Evolutionary conservation across 1,140 invertebrate species (phyloP).

Genomic region (Mylabris phalerata): DNA sequence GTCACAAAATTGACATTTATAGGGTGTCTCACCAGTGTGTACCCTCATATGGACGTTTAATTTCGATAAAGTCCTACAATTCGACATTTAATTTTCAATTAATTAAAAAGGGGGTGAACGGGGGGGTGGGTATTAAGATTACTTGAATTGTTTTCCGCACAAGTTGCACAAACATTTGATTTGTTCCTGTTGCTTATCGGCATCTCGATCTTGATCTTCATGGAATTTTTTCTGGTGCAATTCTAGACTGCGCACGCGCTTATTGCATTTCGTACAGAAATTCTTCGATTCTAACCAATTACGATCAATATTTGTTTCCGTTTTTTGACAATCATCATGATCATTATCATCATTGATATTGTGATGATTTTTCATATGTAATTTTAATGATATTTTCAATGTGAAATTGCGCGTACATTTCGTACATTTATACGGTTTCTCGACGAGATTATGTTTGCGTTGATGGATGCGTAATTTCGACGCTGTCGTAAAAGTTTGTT

Average conservation of each 20-base stretch:
- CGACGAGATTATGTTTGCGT: slow-evolving; percentile 59
- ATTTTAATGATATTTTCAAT: background rate
- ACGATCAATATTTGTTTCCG: background rate
- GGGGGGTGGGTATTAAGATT: no score
- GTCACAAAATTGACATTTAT: slow-evolving; percentile 21
- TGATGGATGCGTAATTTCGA: slow-evolving; percentile 67
- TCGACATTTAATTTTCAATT: no score
- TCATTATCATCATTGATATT: background rate
- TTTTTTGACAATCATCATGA: background rate
- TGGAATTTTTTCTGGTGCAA: slow-evolving; percentile 1
- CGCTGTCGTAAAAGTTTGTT: slow-evolving; percentile 19
- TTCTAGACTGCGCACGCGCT: slow-evolving; percentile 6
- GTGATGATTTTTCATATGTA: background rate
- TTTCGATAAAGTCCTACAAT: slow-evolving; percentile 12
- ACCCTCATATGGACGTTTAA: slow-evolving; percentile 40
- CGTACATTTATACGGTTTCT: slow-evolving; percentile 74
- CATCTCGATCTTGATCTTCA: background rate
- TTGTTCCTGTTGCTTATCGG: background rate
- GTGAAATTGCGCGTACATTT: slow-evolving; percentile 48
- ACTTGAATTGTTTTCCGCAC: slow-evolving; percentile 25
- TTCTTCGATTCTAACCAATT: slow-evolving; percentile 1
- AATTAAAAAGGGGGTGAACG: no score
- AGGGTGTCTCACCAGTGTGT: slow-evolving; percentile 34
- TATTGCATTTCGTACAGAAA: slow-evolving; percentile 9
- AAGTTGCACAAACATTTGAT: slow-evolving; percentile 10